These are phyloP conservation scores for Coreius guichenoti DNA, from an alignment of 2,797 vertebrate species.

Conservation along the genomic window DNA sequence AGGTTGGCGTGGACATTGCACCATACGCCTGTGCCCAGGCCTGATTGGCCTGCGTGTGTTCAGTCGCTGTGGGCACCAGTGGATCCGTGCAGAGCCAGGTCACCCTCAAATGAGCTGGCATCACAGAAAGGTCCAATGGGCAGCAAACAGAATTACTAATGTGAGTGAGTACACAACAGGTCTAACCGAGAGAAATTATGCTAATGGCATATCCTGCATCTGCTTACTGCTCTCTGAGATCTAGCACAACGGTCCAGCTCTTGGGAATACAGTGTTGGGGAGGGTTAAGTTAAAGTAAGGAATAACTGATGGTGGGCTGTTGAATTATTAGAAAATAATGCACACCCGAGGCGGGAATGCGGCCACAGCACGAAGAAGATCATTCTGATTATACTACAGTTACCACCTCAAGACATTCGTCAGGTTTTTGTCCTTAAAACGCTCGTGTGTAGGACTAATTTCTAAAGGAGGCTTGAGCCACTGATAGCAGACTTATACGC, in stretches of 20 bases:
- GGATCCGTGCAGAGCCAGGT: constrained; percentile 51
- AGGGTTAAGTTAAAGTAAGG: background rate
- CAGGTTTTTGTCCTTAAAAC: background rate
- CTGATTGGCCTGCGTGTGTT: constrained; percentile 50
- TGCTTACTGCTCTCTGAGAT: background rate
- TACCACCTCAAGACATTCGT: background rate
- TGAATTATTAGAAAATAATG: background rate
- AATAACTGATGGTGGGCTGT: background rate
- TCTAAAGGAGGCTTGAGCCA: background rate
- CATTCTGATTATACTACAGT: background rate
- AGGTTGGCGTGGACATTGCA: constrained; percentile 44
- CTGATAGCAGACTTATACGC: background rate
- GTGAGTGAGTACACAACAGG: constrained; percentile 17
- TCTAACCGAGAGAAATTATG: constrained; percentile 4
- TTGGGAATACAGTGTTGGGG: background rate
- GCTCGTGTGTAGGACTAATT: background rate
- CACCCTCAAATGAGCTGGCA: constrained; percentile 44
- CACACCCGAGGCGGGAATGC: background rate
- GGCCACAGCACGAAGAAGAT: background rate
- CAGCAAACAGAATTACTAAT: constrained; percentile 42
- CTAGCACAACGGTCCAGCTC: background rate
- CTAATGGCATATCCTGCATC: constrained; percentile 4
- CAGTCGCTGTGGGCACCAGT: constrained; percentile 37
- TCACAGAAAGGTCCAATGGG: constrained; percentile 45
- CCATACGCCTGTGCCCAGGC: constrained; percentile 41